Percentiles rank a stretch among this genome's conserved stretches.
phyloP scores from a whole-genome alignment of 2,888 invertebrate species.

The Campoplex nolae region DNA sequence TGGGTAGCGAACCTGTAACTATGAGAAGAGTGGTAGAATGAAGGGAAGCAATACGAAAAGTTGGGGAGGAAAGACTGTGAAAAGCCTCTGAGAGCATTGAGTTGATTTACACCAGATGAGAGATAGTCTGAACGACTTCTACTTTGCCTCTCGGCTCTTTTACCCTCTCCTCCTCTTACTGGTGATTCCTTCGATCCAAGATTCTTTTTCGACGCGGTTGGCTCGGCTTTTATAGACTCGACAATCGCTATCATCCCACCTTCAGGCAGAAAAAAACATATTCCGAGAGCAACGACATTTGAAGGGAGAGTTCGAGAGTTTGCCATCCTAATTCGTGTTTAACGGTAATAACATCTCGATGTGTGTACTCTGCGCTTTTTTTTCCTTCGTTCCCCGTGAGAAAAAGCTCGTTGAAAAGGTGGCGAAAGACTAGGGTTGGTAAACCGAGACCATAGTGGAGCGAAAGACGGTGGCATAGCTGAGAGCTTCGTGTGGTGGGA shows the following conservation, averaged over 20 bases:
- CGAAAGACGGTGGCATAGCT: slow-evolving; percentile 33
- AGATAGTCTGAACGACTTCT: slow-evolving; percentile 79
- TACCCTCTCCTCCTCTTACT: slow-evolving; percentile 70
- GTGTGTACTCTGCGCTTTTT: not conserved
- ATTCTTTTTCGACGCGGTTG: slow-evolving; percentile 13
- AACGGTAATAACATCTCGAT: slow-evolving; percentile 14
- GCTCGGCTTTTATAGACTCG: not conserved
- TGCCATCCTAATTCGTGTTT: not conserved
- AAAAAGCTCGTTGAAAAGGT: slow-evolving; percentile 26
- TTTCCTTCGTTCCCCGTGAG: slow-evolving; percentile 5
- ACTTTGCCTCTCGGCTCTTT: slow-evolving; percentile 70
- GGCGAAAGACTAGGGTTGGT: slow-evolving; percentile 26
- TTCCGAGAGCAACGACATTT: not conserved
- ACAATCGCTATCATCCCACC: slow-evolving; percentile 53
- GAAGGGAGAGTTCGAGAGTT: not conserved
- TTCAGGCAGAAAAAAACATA: slow-evolving; percentile 30
- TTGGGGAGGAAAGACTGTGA: slow-evolving; percentile 76
- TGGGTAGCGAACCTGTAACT: slow-evolving; percentile 8
- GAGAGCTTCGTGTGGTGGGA: slow-evolving; percentile 25
- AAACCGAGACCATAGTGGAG: slow-evolving; percentile 30
- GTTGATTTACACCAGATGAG: slow-evolving; percentile 84
- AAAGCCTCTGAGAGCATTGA: slow-evolving; percentile 81
- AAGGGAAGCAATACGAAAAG: slow-evolving; percentile 79
- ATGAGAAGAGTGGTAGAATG: slow-evolving; percentile 65
- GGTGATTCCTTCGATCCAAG: slow-evolving; percentile 32